Evolutionary conservation across 1,140 invertebrate genomes (phyloP).

Genomic region (Tribolium castaneum): DNA sequence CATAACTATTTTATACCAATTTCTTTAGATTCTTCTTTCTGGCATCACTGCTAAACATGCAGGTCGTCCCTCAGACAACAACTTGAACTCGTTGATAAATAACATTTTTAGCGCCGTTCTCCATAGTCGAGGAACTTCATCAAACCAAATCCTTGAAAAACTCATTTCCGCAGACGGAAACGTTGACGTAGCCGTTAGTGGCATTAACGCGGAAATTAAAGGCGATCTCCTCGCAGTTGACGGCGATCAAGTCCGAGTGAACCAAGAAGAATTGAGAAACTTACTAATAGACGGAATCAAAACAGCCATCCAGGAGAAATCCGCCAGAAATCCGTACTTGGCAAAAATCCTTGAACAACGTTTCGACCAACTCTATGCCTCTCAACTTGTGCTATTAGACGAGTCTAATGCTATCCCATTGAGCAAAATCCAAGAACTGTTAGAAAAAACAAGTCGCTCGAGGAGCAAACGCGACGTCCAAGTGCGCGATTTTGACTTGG

Average conservation of each 20-base stretch:
- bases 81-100: not conserved
- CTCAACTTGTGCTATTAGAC: not conserved
- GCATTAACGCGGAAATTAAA: slow-evolving; percentile 1
- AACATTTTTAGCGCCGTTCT: not conserved
- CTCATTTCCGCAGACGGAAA: not conserved
- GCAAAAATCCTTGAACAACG: too few species aligned
- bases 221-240: not conserved
- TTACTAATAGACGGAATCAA: not conserved
- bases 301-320: not conserved
- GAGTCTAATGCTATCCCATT: too few species aligned
- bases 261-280: not conserved
- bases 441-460: too few species aligned
- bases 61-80: not conserved
- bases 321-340: not conserved
- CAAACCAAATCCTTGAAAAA: not conserved
- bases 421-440: too few species aligned
- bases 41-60: not conserved
- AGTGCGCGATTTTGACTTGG: too few species aligned
- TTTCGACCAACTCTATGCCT: not conserved
- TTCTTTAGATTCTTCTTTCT: not conserved
- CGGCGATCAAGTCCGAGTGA: slow-evolving; percentile 1
- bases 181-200: not conserved
- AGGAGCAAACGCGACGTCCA: too few species aligned
- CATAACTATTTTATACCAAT: not conserved
- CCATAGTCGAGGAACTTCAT: slow-evolving; percentile 4